Conservation (phyloP, 1,140 invertebrate genomes). For the Aphis craccivora region DNA sequence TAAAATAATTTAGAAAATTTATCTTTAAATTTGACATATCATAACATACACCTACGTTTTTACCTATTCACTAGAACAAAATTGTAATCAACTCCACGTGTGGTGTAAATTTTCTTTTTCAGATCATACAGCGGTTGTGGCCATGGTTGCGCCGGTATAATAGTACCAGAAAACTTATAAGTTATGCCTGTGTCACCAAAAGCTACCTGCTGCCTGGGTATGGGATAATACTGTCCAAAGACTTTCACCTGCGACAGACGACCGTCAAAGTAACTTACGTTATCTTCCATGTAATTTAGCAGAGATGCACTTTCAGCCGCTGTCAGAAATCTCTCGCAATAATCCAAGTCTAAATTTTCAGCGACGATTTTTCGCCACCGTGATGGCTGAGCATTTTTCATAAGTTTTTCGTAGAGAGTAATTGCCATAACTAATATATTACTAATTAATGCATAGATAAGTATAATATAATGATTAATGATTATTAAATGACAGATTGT, state of each 20-base stretch:
- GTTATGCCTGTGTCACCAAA: conserved; percentile 72
- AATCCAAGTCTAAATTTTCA: conserved; percentile 68
- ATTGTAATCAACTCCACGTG: conserved; percentile 71
- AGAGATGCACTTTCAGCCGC: conserved; percentile 64
- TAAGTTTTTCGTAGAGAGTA: conserved; percentile 28
- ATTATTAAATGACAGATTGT: neutral
- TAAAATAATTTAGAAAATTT: neutral
- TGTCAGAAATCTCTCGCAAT: conserved; percentile 65
- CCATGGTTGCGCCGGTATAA: conserved; percentile 73
- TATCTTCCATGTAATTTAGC: conserved; percentile 67
- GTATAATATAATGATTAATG: too few species aligned
- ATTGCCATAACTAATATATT: neutral
- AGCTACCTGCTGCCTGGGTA: conserved; percentile 74
- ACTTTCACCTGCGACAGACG: conserved; percentile 71
- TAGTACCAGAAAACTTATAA: conserved; percentile 73
- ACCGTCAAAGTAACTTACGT: conserved; percentile 70
- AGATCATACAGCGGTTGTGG: conserved; percentile 67
- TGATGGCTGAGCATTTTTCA: neutral
- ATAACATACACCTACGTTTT: conserved; percentile 49
- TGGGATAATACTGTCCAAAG: conserved; percentile 73
- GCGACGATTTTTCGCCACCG: conserved; percentile 66
- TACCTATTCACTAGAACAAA: conserved; percentile 79
- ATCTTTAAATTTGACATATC: too few species aligned
- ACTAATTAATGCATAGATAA: neutral
- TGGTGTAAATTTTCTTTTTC: conserved; percentile 66